These are phyloP conservation scores for Carlito syrichta DNA, from an alignment of 2,113 vertebrate genomes.

Conservation along the genomic window DNA sequence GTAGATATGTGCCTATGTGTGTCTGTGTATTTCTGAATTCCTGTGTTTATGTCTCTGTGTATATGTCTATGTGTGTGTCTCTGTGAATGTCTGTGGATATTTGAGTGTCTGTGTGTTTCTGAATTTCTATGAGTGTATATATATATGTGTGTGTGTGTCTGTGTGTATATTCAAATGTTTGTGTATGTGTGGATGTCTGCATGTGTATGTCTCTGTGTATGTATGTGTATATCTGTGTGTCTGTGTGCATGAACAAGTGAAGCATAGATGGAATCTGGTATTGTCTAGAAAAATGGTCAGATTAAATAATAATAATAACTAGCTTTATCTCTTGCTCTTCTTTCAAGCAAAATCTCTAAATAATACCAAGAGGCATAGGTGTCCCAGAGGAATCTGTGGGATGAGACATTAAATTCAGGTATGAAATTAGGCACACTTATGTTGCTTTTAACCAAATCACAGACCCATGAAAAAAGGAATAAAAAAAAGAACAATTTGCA, in stretches of 20 bases:
- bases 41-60: too few species aligned
- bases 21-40: too few species aligned
- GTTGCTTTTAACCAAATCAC: not conserved
- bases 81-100: fast-evolving
- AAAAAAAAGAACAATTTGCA: not conserved
- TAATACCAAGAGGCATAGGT: not conserved
- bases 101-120: too few species aligned
- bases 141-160: not conserved
- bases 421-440: not conserved
- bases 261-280: not conserved
- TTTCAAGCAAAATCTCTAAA: not conserved
- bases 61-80: too few species aligned
- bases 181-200: too few species aligned
- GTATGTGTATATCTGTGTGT: fast-evolving
- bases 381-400: not conserved
- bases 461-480: not conserved
- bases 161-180: fast-evolving
- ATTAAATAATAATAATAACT: not conserved
- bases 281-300: not conserved
- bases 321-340: not conserved
- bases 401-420: not conserved
- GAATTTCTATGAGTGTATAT: too few species aligned
- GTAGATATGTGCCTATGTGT: too few species aligned
- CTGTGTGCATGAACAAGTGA: fast-evolving
- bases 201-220: too few species aligned